phyloP scores from a whole-genome alignment of 2,113 vertebrate species.

The Eolophus roseicapilla region DNA sequence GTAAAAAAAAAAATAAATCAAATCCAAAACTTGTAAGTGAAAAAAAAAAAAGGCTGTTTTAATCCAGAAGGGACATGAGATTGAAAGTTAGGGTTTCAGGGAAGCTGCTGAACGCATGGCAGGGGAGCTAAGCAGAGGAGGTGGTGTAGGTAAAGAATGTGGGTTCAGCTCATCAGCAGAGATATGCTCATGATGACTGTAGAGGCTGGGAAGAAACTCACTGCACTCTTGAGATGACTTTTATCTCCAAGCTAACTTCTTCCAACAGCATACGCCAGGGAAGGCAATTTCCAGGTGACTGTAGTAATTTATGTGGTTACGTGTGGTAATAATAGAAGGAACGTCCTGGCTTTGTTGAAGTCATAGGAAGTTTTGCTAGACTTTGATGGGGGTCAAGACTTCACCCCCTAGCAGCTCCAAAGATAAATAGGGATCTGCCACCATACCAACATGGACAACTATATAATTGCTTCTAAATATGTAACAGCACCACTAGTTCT shows the following conservation, averaged over 20 bases:
- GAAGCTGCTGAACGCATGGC: not conserved
- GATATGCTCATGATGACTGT: rapidly evolving
- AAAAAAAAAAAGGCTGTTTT: not conserved
- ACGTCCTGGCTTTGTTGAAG: not conserved
- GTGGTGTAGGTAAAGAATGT: not conserved
- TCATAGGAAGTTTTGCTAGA: not conserved
- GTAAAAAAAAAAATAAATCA: not conserved
- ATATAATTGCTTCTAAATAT: not conserved
- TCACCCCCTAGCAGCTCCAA: not conserved
- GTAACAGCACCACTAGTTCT: not conserved
- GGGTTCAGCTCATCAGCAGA: not conserved
- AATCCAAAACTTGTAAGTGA: not conserved
- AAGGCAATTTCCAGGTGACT: not conserved
- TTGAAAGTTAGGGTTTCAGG: not conserved
- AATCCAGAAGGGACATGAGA: not conserved
- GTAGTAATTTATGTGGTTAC: not conserved
- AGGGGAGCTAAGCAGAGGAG: not conserved
- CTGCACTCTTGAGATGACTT: not conserved
- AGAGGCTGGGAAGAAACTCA: not conserved
- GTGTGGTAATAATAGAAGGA: not conserved
- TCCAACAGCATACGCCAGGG: not conserved
- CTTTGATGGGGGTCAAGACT: not conserved
- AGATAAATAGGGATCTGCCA: not conserved
- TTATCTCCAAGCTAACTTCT: not conserved
- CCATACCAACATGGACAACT: not conserved